Evolutionary conservation across 2,888 invertebrate species (phyloP), one percentile per base, ranked within the genome.

Genomic region (Pseudococcus longispinus): DNA sequence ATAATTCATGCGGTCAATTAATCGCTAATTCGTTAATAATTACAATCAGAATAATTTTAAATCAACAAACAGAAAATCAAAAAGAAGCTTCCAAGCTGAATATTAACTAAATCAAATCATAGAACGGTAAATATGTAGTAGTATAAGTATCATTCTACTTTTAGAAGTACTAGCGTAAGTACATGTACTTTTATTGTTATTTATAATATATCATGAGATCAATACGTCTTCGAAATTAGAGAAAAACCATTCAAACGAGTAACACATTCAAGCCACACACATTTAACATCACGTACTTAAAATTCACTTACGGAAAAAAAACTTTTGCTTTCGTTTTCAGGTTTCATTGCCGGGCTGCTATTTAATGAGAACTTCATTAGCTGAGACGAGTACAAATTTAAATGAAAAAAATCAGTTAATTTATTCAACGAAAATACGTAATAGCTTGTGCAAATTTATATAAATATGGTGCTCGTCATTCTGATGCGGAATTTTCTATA

Each of bases 361-460:
- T 84, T 84, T 84, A 84, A 84, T 60, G 84, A 51, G 32, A 84
- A 84, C 60, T 84, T 84, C 60, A 60, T 84, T 23, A 84, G 60
- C 84, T 84, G 46, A 20, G 46, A 46, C 32, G 29, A 55, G 29
- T 51, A 60, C 60, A 60, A 55, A 84, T 84, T 20, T 37, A 55
- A 84, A 84, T 55, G 46, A 84, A 55, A 60, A 46, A 60, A 55
- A 55, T 46, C 18, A 83, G 55, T 55, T 55, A 84, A 84, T 84
- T 70, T 70, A 70, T 70, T 70, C 70, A 70, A 70, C 70, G 70
- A 70, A 70, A 70, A 23, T 65, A 70, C 23, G 20, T 60, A 70
- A 70, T 29, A 70, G 29, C 70, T 26, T 26, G 70, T 70, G 70
- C 70, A 70, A 29, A 70, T 15, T 70, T 3, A 13, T 32, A 29